A percentile compares a stretch with the other conserved stretches of the same genome.
Evolutionary conservation across 1,140 invertebrate genomes (phyloP).

Genomic region (Archegozetes longisetosus): DNA sequence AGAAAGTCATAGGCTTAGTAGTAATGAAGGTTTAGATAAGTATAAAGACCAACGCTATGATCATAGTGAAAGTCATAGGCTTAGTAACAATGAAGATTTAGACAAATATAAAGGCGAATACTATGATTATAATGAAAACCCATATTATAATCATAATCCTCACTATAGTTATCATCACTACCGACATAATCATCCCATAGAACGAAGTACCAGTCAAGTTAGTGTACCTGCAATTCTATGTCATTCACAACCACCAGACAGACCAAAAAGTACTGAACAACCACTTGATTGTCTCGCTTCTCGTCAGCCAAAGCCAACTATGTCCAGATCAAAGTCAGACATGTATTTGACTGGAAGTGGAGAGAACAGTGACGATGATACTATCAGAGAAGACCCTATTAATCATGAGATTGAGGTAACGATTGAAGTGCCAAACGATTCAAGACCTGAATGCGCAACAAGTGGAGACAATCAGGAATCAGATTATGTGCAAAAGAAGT

Average conservation of each 20-base stretch:
- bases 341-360: background rate
- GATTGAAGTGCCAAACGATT: background rate
- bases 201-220: background rate
- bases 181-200: background rate
- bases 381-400: background rate
- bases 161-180: background rate
- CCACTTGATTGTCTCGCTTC: background rate
- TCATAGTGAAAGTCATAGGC: background rate
- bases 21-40: background rate
- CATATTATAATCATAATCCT: background rate
- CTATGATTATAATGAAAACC: no score
- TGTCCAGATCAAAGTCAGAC: slow-evolving; percentile 1
- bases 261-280: background rate
- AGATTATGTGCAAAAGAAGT: no score
- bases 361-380: background rate
- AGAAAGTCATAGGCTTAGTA: background rate
- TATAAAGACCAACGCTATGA: background rate
- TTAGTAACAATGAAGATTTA: background rate
- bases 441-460: background rate
- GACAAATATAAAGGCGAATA: no score
- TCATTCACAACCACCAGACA: background rate
- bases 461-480: background rate
- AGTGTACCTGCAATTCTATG: background rate
- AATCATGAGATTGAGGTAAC: background rate
- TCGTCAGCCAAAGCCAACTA: background rate